Evolutionary conservation across 1,140 invertebrate species (phyloP), one percentile per base, ranked within the genome.

Genomic region (Homarus americanus): DNA sequence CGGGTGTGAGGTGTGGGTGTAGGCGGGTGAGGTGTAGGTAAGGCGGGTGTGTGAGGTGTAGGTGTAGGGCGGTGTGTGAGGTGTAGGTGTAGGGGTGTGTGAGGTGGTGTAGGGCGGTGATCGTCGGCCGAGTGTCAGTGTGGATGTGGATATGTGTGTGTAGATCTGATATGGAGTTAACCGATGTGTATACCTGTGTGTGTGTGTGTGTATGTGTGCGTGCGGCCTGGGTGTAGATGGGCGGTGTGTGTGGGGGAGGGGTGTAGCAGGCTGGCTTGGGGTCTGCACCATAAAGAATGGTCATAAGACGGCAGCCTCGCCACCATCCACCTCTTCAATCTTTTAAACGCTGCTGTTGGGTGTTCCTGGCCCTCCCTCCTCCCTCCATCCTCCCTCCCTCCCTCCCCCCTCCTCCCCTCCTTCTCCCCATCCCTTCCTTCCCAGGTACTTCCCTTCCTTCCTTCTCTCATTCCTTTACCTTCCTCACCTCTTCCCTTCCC

Each of bases 271-370:
- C 28, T 34, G 58, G 58, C 34, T 20, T 72, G 82, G 82, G 82
- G 82, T 73, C 63, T 41, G 82, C 40, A 44, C 36, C 82, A 84
- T 84, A 84, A 84, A 84, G 82, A 84, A 49, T 44, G 28, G 69
- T 40, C 82, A 84, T 84, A 84, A 84, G 58, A 63, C 20, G 53
- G 36, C 36, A 32, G 15, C 82, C 82, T 72, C 82, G 66, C 82
- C 32, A 63, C 66, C 82, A 84, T 84, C 82, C 82, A 15, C 63
- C 66, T 84, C 69, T 40, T 84, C 82, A 84, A 84, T 84, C 82
- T 73, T 84, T 84, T 73, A 84, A 84, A 72, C 66, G 36, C 44
- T 38, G 7, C 17, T 78, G 75, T 32, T 41, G 75, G 75, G 38
- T 38, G 75, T 40, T 40, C 75, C 38, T 66, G 58, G 15, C 38